Base-by-base conservation (phyloP, 2,888 invertebrate genomes). In the Dasysyrphus albostriatus region DNA sequence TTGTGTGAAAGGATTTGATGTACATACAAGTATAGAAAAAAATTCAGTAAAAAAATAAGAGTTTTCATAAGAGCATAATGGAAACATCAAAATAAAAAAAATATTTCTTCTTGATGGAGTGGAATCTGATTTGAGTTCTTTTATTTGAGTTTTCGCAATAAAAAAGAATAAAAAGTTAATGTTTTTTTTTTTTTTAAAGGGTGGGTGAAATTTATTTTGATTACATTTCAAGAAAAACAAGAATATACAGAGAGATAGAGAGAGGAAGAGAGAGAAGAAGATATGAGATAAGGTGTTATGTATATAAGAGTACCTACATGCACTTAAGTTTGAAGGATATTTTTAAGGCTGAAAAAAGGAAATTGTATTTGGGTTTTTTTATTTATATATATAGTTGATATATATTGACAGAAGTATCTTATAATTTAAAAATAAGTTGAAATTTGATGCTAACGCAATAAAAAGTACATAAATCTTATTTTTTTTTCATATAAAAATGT, bases 61-160 rank as follows among this genome's bases (percentile, higher is more conserved):
- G 69, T 44, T 85, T 85, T 77, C 81, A 69, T 61, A 81, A 74
- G 77, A 81, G 77, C 34, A 85, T 85, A 85, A 85, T 85, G 85
- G 85, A 81, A 63, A 61, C 19, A 42, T 14, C 37, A 56, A 42
- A 54, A 32, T 24, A 78, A 37, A 47, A 44, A 65, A 74, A 51
- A 51, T 37, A 34, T 69, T 24, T 73, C 69, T 81, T 61, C 73
- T 51, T 81, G 77, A 81, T 77, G 77, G 39, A 74, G 73, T 74
- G 77, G 69, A 85, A 81, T 85, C 69, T 81, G 85, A 85, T 85
- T 85, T 85, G 74, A 74, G 73, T 73, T 63, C 42, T 69, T 83
- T 69, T 74, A 83, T 65, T 73, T 83, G 58, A 83, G 54, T 70
- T 70, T 70, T 29, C 47, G 61, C 29, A 59, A 58, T 72, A 47